These are phyloP conservation scores for Solenopsis fugax DNA, from an alignment of 1,140 invertebrate species.

Conservation along the genomic window DNA sequence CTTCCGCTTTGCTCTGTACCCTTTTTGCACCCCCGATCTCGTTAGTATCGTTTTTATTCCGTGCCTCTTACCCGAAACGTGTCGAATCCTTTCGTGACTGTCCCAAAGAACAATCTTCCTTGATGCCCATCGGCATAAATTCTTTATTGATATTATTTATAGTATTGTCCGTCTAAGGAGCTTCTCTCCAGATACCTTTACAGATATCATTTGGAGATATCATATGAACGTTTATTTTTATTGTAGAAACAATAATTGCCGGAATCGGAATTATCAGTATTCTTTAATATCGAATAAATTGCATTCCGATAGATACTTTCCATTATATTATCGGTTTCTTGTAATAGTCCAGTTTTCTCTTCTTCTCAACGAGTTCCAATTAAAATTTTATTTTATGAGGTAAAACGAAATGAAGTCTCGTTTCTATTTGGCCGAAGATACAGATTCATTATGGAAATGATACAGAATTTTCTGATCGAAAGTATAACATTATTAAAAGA, in stretches of 20 bases:
- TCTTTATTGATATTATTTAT: conserved; percentile 52
- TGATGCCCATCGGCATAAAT: neutral
- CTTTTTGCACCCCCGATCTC: conserved; percentile 53
- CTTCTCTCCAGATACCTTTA: neutral
- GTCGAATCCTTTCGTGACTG: conserved; percentile 42
- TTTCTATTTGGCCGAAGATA: conserved; percentile 24
- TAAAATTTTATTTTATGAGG: conserved; percentile 53
- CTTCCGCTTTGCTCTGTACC: conserved; percentile 24
- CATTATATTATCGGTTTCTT: conserved; percentile 46
- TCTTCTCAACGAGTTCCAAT: conserved; percentile 40
- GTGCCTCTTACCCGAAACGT: conserved; percentile 33
- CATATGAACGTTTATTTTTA: conserved; percentile 11
- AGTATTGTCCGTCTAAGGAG: conserved; percentile 2
- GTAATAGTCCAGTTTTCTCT: conserved; percentile 48
- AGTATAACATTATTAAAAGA: conserved; percentile 5
- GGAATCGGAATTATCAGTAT: conserved; percentile 23
- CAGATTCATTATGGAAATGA: conserved; percentile 39
- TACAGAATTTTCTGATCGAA: conserved; percentile 31
- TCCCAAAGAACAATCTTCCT: conserved; percentile 29
- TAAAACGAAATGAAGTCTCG: conserved; percentile 16
- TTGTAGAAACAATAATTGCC: conserved; percentile 28
- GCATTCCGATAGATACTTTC: conserved; percentile 25
- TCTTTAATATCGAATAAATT: conserved; percentile 56
- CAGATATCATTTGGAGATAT: neutral
- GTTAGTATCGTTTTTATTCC: conserved; percentile 62